Evolutionary conservation across 35 echinoderm and acorn worm genomes (phyloP).

Genomic region (Stichopus chloronotus): DNA sequence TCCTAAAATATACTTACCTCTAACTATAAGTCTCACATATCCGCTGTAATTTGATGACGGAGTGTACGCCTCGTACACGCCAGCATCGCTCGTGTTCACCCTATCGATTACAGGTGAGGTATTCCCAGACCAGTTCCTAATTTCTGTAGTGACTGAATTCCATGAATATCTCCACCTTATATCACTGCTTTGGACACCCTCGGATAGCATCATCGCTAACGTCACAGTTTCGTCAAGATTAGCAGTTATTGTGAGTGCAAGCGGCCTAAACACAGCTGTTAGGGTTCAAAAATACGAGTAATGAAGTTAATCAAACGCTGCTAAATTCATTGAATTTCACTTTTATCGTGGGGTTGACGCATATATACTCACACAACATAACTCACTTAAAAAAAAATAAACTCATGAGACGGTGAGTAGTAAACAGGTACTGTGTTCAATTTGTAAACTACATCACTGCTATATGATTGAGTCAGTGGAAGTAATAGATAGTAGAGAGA

Average conservation of each 20-base stretch:
- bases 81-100: neutral
- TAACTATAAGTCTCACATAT: slow-evolving; percentile 36
- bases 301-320: too few relatives aligned
- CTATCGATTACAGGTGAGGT: neutral
- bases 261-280: slow-evolving; percentile 35
- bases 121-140: neutral
- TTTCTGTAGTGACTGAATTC: neutral
- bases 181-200: neutral
- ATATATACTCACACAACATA: too few relatives aligned
- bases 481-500: too few relatives aligned
- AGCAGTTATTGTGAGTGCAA: slow-evolving; percentile 3
- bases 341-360: too few relatives aligned
- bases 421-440: too few relatives aligned
- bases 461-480: too few relatives aligned
- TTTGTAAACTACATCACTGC: too few relatives aligned
- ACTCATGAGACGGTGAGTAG: too few relatives aligned
- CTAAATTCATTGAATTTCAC: too few relatives aligned
- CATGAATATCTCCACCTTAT: slow-evolving; percentile 3
- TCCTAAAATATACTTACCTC: neutral
- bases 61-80: slow-evolving; percentile 50
- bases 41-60: neutral
- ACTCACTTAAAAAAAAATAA: too few relatives aligned
- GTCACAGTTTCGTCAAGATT: slow-evolving; percentile 25
- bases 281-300: neutral
- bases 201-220: neutral